Evolutionary conservation across 2,113 vertebrate species (phyloP), one percentile per base, ranked within the genome.

Genomic region (Mormoops blainvillei): DNA sequence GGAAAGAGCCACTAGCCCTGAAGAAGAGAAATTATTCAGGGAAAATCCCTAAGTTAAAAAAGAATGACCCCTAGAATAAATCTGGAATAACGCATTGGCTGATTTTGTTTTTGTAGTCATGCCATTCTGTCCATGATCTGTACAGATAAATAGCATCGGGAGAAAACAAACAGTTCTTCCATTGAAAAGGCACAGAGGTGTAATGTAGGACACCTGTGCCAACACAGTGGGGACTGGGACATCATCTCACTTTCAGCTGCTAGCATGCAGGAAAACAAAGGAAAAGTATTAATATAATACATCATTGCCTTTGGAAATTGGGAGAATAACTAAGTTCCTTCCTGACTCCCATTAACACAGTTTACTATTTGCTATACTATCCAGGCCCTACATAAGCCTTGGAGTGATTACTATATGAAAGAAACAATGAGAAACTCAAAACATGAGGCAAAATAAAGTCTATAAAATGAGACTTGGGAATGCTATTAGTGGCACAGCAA

Each of bases 231-330:
- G 82, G 85, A 88, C 81, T 31, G 9, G 82, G 65, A 82, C 78
- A 63, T 93, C 67, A 82, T 87, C 96, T 96, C 31, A 78, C 93
- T 89, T 96, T 91, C 76, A 89, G 80, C 86, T 77, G 86, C 91
- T 92, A 43, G 38, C 13, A 5, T 68, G 83, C 78, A 74, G 95
- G 83, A 92, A 94, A 94, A 95, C 88, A 90, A 90, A 95, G 73
- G 61, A 82, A 89, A 96, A 88, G 94, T 91, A 96, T 97, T 96
- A 96, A 86, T 81, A 83, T 93, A 91, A 92, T 97, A 95, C 96
- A 97, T 96, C 92, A 94, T 97, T 96, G 92, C 94, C 96, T 97
- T 96, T 97, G 96, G 92, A 96, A 96, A 97, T 97, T 95, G 83
- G 80, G 86, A 96, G 95, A 97, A 96, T 96, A 97, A 96, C 97